Evolutionary conservation across 2,797 vertebrate species (phyloP).

Genomic region (Heterohyrax brucei): DNA sequence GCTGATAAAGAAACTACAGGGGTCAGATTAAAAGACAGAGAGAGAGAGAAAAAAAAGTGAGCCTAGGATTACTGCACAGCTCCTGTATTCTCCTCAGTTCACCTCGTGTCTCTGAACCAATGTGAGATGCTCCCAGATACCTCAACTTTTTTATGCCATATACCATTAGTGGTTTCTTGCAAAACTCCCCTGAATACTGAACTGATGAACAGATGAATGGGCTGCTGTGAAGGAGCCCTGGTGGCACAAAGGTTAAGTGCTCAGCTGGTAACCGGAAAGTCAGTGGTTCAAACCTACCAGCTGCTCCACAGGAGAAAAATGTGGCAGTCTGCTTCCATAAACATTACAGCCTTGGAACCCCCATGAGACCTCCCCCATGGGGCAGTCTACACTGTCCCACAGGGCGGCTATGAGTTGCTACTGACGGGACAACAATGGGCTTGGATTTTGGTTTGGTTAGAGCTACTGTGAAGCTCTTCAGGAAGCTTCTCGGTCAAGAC

Average conservation of each 20-base stretch:
- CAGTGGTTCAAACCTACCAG: too few species aligned
- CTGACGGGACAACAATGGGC: too few species aligned
- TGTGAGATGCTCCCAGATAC: not conserved
- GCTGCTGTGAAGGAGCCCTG: not conserved
- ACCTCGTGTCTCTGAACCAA: not conserved
- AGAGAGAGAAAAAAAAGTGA: not conserved
- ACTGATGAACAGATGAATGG: not conserved
- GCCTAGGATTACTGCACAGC: not conserved
- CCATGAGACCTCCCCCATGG: too few species aligned
- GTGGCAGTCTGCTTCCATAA: too few species aligned
- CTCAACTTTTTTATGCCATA: conserved; percentile 40
- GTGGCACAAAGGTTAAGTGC: too few species aligned
- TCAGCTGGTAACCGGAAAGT: too few species aligned
- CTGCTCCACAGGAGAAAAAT: too few species aligned
- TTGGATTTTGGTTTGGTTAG: not conserved
- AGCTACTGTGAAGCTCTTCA: not conserved
- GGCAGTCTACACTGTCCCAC: too few species aligned
- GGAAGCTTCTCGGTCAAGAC: not conserved
- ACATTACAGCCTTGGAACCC: too few species aligned
- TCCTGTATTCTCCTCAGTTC: not conserved
- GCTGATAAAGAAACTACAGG: not conserved
- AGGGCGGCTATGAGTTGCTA: too few species aligned
- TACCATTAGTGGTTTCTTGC: conserved; percentile 40
- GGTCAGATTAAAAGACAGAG: not conserved
- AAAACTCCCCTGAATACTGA: not conserved